Conservation (phyloP, 1,140 invertebrate species). For the Drosophila suzukii region DNA sequence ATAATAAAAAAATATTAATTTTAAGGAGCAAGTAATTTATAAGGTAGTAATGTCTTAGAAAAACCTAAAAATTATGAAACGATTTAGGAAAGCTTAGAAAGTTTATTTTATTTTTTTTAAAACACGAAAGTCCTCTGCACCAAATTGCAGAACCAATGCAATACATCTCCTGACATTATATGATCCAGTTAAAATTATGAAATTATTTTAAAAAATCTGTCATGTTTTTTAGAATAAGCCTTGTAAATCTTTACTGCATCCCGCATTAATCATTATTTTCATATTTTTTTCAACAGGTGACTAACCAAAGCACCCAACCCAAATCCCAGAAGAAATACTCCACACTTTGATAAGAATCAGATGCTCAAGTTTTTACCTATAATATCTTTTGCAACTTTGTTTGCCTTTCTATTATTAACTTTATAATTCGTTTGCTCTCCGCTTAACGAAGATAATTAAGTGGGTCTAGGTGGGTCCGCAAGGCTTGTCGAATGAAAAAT, state of each 20-base stretch:
- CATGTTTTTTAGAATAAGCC: neutral
- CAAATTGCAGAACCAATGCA: too few species aligned
- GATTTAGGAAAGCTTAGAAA: too few species aligned
- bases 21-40: too few species aligned
- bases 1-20: too few species aligned
- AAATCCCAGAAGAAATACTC: slow-evolving; percentile 8
- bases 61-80: too few species aligned
- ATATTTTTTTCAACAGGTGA: slow-evolving; percentile 15
- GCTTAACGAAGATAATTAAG: slow-evolving; percentile 65
- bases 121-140: too few species aligned
- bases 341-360: slow-evolving; percentile 37
- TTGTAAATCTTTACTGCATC: neutral
- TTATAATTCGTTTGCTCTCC: slow-evolving; percentile 28
- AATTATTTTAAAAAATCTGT: neutral
- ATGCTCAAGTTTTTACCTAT: slow-evolving; percentile 28
- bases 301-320: slow-evolving; percentile 23
- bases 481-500: slow-evolving; percentile 52
- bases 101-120: too few species aligned
- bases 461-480: slow-evolving; percentile 56
- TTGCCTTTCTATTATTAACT: slow-evolving; percentile 50
- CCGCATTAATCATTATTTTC: slow-evolving; percentile 1
- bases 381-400: slow-evolving; percentile 31
- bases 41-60: too few species aligned
- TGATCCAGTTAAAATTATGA: too few species aligned
- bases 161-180: too few species aligned